Conservation (phyloP, 2,113 vertebrate species). For the Nasalis larvatus region DNA sequence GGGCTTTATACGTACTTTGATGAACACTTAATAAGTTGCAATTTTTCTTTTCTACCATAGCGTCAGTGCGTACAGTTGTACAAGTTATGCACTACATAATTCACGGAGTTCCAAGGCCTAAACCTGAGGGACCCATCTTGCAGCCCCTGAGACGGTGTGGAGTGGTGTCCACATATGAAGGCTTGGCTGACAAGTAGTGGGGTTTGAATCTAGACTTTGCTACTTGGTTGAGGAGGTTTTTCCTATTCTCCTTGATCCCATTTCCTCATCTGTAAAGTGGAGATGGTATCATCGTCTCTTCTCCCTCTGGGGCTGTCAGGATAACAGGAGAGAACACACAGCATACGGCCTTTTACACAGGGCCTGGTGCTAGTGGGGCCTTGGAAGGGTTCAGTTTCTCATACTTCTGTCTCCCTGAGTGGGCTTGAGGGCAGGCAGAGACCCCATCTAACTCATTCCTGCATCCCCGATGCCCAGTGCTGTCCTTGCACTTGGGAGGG, state of each 20-base stretch:
- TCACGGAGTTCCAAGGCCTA: not conserved
- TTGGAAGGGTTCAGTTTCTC: not conserved
- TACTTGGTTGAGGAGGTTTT: not conserved
- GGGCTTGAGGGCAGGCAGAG: not conserved
- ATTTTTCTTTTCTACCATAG: not conserved
- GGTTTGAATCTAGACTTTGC: not conserved
- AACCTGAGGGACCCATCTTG: not conserved
- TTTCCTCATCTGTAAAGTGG: not conserved
- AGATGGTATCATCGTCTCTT: not conserved
- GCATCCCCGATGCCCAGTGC: not conserved
- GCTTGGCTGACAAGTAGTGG: not conserved
- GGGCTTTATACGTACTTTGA: not conserved
- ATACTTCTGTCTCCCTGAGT: not conserved
- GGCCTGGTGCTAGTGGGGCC: not conserved
- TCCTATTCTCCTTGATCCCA: not conserved
- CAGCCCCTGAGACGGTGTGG: not conserved
- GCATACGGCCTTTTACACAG: fast-evolving
- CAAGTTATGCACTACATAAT: not conserved
- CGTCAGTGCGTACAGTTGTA: not conserved
- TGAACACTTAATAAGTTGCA: not conserved
- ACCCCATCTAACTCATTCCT: not conserved
- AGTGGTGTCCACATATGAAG: fast-evolving
- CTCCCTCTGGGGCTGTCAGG: not conserved
- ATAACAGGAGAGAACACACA: fast-evolving
- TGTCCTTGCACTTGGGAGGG: not conserved